Percentiles rank a stretch among this genome's conserved stretches.
Evolutionary conservation across 2,113 vertebrate species (phyloP).

Genomic region (Tylochromis polylepis): DNA sequence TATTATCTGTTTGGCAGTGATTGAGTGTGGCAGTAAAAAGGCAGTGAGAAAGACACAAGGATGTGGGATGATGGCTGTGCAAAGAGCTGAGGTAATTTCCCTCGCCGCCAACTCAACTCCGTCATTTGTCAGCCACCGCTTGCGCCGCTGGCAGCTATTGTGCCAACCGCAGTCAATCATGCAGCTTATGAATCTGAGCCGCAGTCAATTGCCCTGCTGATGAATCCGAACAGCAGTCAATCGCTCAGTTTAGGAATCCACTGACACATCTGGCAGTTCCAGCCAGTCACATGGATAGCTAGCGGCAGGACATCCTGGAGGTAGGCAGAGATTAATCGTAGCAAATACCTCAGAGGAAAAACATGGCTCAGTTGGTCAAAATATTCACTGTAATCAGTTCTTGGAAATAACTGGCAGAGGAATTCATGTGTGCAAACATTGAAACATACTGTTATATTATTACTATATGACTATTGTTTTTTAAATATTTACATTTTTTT

Average conservation of each 20-base stretch:
- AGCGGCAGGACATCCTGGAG: conserved; percentile 8
- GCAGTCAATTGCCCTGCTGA: conserved; percentile 62
- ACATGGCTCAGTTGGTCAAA: neutral
- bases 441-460: neutral
- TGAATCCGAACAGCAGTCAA: conserved; percentile 66
- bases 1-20: conserved; percentile 67
- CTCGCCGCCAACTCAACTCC: conserved; percentile 44
- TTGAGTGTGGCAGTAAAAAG: conserved; percentile 67
- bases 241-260: conserved; percentile 51
- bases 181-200: conserved; percentile 52
- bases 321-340: conserved; percentile 22
- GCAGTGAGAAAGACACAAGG: conserved; percentile 54
- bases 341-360: neutral
- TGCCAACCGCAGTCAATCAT: conserved; percentile 73
- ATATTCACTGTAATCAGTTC: neutral
- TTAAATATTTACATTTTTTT: neutral
- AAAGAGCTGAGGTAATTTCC: conserved; percentile 68
- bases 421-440: neutral
- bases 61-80: conserved; percentile 62
- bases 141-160: conserved; percentile 64
- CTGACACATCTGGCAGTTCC: conserved; percentile 51
- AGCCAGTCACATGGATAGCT: conserved; percentile 44
- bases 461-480: neutral
- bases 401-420: neutral
- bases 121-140: conserved; percentile 70